Evolutionary conservation across 2,113 vertebrate genomes (phyloP), one percentile per base, ranked within the genome.

Genomic region (Podocnemis expansa): DNA sequence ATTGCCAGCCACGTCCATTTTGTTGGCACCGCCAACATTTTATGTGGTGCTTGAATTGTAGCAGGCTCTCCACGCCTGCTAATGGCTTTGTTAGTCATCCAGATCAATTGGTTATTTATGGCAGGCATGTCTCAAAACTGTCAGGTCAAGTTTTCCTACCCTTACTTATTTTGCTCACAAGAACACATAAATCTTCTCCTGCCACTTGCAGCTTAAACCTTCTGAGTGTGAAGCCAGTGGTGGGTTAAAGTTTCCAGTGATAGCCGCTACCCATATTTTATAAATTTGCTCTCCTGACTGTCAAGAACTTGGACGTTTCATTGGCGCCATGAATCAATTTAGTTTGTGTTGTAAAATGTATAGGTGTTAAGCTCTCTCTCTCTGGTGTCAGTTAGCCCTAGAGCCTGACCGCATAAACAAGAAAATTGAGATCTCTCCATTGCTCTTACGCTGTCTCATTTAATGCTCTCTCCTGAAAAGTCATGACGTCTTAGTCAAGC

Each of bases 151-250:
- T 93, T 94, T 97, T 98, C 94, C 78, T 95, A 89, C 93, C 80
- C 83, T 85, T 84, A 75, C 27, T 25, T 94, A 91, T 93, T 95
- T 85, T 75, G 45, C 96, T 95, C 89, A 78, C 92, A 92, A 92
- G 91, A 95, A 14, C 75, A 67, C 85, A 91, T 96, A 92, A 95
- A 97, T 95, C 94, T 85, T 95, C 76, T 87, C 82, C 88, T 96
- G 97, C 96, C 96, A 95, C 93, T 94, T 94, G 93, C 90, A 86
- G 90, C 87, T 96, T 93, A 93, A 95, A 94, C 85, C 93, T 90
- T 96, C 91, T 82, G 87, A 94, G 94, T 86, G 92, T 89, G 93
- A 96, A 93, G 90, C 75, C 81, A 86, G 93, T 1, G 21, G 70
- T 1, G 21, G 70, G 29, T 80, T 96, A 82, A 91, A 82, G 89